phyloP scores from a whole-genome alignment of 2,113 vertebrate species.

The Myotis davidii region DNA sequence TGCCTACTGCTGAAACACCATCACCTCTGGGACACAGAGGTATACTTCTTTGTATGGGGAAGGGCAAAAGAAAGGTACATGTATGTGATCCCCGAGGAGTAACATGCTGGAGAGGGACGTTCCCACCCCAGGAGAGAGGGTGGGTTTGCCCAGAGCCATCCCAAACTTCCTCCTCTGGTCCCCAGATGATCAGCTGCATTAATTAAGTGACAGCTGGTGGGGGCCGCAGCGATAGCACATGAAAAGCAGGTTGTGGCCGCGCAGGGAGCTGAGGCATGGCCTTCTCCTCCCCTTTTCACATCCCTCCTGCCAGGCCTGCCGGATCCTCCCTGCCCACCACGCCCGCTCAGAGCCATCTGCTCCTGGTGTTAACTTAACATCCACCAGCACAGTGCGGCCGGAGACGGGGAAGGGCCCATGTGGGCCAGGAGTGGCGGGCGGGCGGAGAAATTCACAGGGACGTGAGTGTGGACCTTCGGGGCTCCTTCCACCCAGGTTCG shows the following conservation, averaged over 20 bases:
- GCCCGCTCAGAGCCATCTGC: constrained; percentile 62
- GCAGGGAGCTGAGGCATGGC: background rate
- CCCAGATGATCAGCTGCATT: background rate
- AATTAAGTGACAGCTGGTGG: constrained; percentile 68
- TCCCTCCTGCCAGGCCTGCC: constrained; percentile 9
- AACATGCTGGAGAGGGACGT: background rate
- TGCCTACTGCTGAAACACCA: constrained; percentile 25
- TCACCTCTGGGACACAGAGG: constrained; percentile 16
- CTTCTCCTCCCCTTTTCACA: constrained; percentile 18
- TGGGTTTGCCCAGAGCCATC: constrained; percentile 26
- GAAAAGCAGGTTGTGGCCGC: constrained; percentile 40
- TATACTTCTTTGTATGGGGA: background rate
- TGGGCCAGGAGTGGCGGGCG: background rate
- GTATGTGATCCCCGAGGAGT: background rate
- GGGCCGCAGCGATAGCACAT: background rate
- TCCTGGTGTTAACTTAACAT: constrained; percentile 18
- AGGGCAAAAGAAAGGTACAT: background rate
- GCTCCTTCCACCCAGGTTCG: background rate
- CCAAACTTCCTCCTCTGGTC: constrained; percentile 44
- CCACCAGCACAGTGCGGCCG: background rate
- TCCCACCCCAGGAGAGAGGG: background rate
- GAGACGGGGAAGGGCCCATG: background rate
- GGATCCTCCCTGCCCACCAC: background rate
- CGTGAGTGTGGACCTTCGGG: background rate
- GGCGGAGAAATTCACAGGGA: background rate